Evolutionary conservation across 1,140 invertebrate genomes (phyloP).

Genomic region (Hermetia illucens): DNA sequence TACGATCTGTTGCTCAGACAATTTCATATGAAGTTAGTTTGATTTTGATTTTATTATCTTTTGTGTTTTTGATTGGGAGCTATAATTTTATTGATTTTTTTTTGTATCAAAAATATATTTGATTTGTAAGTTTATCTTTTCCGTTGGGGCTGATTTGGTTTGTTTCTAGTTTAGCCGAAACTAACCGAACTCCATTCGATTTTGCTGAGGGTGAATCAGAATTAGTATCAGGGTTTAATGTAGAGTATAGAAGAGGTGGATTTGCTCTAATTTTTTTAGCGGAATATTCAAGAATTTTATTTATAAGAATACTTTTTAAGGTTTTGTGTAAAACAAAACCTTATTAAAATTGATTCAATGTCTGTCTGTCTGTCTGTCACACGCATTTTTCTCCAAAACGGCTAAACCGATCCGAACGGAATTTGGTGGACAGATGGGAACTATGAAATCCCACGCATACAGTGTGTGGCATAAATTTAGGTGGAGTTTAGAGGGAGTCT

Average conservation of each 20-base stretch:
- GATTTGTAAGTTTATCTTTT: conserved; percentile 35
- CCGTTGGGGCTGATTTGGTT: conserved; percentile 39
- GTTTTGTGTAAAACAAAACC: too few relatives aligned
- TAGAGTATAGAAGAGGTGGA: conserved; percentile 48
- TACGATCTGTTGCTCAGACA: conserved; percentile 46
- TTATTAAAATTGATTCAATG: too few relatives aligned
- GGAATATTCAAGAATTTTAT: conserved; percentile 53
- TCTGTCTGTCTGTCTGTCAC: too few relatives aligned
- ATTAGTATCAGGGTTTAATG: conserved; percentile 63
- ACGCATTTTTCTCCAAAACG: too few relatives aligned
- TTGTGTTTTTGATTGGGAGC: conserved; percentile 30
- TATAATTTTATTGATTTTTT: conserved; percentile 28
- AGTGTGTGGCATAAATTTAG: too few relatives aligned
- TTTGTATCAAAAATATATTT: conserved; percentile 30
- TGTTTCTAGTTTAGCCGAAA: conserved; percentile 46
- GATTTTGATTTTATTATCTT: conserved; percentile 37
- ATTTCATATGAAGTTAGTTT: conserved; percentile 55
- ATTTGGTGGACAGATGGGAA: too few relatives aligned
- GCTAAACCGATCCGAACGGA: too few relatives aligned
- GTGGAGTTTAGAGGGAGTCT: too few relatives aligned
- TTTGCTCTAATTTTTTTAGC: conserved; percentile 61
- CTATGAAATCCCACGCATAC: too few relatives aligned
- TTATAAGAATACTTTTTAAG: conserved; percentile 46
- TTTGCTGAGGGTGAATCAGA: conserved; percentile 60
- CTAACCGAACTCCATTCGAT: conserved; percentile 63